A percentile compares a stretch with the other conserved stretches of the same genome.
Evolutionary conservation across 2,113 vertebrate species (phyloP).

Genomic region (Pseudonaja textilis): DNA sequence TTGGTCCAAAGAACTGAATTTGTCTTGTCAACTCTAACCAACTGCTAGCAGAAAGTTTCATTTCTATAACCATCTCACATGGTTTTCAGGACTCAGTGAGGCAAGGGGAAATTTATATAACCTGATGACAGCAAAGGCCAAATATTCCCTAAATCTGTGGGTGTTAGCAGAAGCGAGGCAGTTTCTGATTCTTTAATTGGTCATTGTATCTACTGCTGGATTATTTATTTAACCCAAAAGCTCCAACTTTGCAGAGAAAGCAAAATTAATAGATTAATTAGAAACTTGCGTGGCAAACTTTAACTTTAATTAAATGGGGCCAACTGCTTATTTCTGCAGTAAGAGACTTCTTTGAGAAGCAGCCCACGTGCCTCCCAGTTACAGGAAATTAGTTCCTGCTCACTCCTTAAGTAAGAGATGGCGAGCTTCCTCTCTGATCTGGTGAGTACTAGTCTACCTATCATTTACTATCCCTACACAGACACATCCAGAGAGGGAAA

Average conservation of each 20-base stretch:
- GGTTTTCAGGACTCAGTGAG: background rate
- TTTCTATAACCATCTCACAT: background rate
- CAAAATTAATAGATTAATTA: slow-evolving; percentile 48
- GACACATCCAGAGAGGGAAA: background rate
- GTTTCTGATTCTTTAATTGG: background rate
- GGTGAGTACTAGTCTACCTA: slow-evolving; percentile 53
- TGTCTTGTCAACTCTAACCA: background rate
- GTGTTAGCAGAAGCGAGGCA: background rate
- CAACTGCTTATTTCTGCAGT: slow-evolving; percentile 3
- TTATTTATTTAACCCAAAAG: slow-evolving; percentile 66
- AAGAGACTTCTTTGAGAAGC: background rate
- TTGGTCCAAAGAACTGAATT: background rate
- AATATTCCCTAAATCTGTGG: background rate
- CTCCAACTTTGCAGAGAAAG: slow-evolving; percentile 55
- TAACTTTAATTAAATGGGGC: slow-evolving; percentile 52
- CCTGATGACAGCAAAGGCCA: background rate
- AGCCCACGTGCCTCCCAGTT: background rate
- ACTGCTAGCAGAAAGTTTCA: background rate
- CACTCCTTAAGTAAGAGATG: slow-evolving; percentile 16
- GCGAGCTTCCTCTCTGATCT: slow-evolving; percentile 49
- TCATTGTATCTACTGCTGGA: background rate
- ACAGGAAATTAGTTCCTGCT: background rate
- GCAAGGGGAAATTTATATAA: background rate
- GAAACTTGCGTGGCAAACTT: slow-evolving; percentile 59
- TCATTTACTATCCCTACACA: background rate